These are phyloP conservation scores for Pheucticus melanocephalus DNA, from an alignment of 2,113 vertebrate genomes.

Conservation along the genomic window DNA sequence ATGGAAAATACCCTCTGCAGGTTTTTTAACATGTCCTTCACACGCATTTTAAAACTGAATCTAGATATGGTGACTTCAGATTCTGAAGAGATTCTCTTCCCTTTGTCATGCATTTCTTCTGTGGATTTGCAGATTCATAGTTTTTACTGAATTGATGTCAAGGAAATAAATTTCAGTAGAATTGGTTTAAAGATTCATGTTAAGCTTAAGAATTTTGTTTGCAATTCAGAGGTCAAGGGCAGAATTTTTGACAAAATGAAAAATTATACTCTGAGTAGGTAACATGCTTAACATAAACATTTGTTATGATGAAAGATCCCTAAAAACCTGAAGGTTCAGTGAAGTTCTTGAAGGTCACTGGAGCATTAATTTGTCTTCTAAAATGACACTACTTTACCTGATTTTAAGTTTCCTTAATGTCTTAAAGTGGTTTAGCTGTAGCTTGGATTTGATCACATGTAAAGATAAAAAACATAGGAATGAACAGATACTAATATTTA, in stretches of 20 bases:
- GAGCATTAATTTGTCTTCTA: constrained; percentile 19
- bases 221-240: not conserved
- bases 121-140: not conserved
- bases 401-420: constrained; percentile 25
- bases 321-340: not conserved
- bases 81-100: not conserved
- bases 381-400: not conserved
- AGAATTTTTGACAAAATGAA: not conserved
- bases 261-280: not conserved
- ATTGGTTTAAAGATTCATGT: not conserved
- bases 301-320: constrained; percentile 11
- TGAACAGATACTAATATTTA: not conserved
- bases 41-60: not conserved
- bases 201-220: not conserved
- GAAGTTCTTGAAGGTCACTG: not conserved
- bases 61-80: not conserved
- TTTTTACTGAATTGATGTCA: not conserved
- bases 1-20: not conserved
- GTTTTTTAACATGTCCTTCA: not conserved
- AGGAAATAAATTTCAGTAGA: not conserved
- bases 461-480: not conserved
- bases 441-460: not conserved
- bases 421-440: constrained; percentile 1
- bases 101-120: not conserved
- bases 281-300: not conserved